Conservation (phyloP, 2,888 invertebrate genomes). For the Osmoderma eremita region DNA sequence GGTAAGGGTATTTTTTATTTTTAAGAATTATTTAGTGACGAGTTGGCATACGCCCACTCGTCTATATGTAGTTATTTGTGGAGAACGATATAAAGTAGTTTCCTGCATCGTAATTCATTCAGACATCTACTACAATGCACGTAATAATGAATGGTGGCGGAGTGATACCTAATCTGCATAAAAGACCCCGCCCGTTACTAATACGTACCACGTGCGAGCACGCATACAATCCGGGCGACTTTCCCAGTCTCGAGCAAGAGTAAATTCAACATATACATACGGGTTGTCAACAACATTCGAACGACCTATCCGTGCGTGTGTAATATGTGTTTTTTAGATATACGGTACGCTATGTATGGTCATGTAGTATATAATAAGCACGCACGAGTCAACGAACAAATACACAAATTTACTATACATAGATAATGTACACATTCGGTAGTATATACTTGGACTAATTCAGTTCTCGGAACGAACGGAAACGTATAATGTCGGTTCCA, state of each 20-base stretch:
- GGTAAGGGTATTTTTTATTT: too few relatives aligned
- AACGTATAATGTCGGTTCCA: constrained; percentile 31
- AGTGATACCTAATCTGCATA: constrained; percentile 25
- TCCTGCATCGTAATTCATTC: constrained; percentile 18
- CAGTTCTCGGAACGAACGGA: too few relatives aligned
- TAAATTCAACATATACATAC: constrained; percentile 32
- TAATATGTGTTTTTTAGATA: constrained; percentile 36
- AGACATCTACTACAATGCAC: constrained; percentile 19
- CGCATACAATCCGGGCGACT: constrained; percentile 16
- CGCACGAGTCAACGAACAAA: constrained; percentile 8
- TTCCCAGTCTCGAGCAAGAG: not conserved
- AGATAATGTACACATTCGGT: constrained; percentile 17
- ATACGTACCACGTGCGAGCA: constrained; percentile 25
- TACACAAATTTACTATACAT: constrained; percentile 5
- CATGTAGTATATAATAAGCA: too few relatives aligned
- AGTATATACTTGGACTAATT: too few relatives aligned
- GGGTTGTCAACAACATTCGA: constrained; percentile 37
- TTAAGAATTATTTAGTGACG: too few relatives aligned
- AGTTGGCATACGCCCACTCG: too few relatives aligned
- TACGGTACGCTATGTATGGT: constrained; percentile 13
- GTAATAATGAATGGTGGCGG: not conserved
- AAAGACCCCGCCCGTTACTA: constrained; percentile 27
- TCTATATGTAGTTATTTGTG: too few relatives aligned
- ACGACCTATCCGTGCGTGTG: constrained; percentile 28
- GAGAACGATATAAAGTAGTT: constrained; percentile 7